phyloP scores from a whole-genome alignment of 1,140 invertebrate genomes.

The Sesamia nonagrioides region DNA sequence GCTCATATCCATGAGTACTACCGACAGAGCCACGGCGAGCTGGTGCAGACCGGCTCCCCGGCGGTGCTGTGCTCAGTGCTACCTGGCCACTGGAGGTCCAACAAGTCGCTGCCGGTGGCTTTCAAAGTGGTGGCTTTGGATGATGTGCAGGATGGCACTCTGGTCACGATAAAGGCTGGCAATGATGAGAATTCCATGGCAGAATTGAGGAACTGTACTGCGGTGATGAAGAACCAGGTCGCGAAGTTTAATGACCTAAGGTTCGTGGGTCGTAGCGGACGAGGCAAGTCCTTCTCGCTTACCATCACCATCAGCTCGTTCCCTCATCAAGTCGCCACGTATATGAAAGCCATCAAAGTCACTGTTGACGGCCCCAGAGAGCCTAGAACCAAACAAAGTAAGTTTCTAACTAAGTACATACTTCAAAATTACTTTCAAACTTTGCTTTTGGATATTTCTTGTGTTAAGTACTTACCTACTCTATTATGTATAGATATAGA shows the following conservation, averaged over 20 bases:
- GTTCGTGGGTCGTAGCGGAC: constrained; percentile 97
- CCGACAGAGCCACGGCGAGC: constrained; percentile 95
- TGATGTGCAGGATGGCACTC: constrained; percentile 97
- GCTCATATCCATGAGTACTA: constrained; percentile 92
- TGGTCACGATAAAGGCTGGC: constrained; percentile 97
- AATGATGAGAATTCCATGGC: constrained; percentile 99
- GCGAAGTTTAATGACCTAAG: constrained; percentile 99
- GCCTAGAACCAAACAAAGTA: constrained; percentile 98
- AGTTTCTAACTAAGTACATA: constrained; percentile 86
- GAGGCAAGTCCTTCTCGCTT: constrained; percentile 98
- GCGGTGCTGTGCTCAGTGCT: constrained; percentile 96
- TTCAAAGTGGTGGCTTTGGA: constrained; percentile 97
- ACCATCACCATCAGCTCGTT: constrained; percentile 97
- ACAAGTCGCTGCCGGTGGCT: constrained; percentile 97
- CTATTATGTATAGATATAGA: no score
- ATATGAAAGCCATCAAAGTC: constrained; percentile 99
- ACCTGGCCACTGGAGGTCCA: constrained; percentile 98
- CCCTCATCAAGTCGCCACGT: constrained; percentile 97
- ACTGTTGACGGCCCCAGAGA: constrained; percentile 99
- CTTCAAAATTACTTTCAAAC: constrained; percentile 38
- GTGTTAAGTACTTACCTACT: no score
- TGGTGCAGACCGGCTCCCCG: constrained; percentile 96
- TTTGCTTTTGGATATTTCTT: not conserved
- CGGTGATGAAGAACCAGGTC: constrained; percentile 98
- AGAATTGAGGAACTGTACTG: constrained; percentile 96